Percentiles rank a stretch among this genome's conserved stretches.
These are phyloP conservation scores for Lophura nycthemera DNA, from an alignment of 2,113 vertebrate species.

Conservation along the genomic window DNA sequence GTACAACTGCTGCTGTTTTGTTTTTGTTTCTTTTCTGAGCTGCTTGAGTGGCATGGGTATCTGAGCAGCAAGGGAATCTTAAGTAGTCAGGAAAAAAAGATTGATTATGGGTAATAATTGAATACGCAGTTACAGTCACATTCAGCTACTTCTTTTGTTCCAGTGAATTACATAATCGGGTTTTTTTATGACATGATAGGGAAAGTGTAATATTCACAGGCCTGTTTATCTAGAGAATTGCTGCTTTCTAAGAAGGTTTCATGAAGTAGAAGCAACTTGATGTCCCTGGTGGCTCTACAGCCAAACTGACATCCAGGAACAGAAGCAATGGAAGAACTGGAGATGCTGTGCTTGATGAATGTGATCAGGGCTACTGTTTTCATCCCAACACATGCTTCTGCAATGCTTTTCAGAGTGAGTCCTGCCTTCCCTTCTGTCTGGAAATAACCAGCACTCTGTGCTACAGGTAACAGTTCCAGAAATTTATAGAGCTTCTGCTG, in stretches of 20 bases:
- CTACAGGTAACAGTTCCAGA: rapidly evolving
- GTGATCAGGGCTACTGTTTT: not conserved
- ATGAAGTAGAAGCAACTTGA: not conserved
- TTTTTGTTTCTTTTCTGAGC: not conserved
- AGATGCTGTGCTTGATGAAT: not conserved
- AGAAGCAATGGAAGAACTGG: not conserved
- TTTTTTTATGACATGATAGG: not conserved
- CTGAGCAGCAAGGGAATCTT: not conserved
- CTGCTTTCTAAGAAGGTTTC: not conserved
- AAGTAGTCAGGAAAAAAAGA: not conserved
- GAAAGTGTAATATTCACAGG: not conserved
- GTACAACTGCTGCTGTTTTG: not conserved
- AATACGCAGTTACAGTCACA: not conserved
- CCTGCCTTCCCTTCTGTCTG: not conserved
- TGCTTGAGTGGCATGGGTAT: not conserved
- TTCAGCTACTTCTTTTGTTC: not conserved
- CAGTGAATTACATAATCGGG: not conserved
- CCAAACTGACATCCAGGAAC: not conserved
- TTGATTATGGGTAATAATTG: not conserved
- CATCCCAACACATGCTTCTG: not conserved
- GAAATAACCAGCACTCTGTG: not conserved
- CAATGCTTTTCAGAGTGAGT: not conserved
- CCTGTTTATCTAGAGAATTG: not conserved
- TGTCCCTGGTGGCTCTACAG: not conserved
- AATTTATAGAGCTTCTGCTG: not conserved